A percentile compares a stretch with the other conserved stretches of the same genome.
phyloP scores from a whole-genome alignment of 1,140 invertebrate genomes.

The Magallana gigas region DNA sequence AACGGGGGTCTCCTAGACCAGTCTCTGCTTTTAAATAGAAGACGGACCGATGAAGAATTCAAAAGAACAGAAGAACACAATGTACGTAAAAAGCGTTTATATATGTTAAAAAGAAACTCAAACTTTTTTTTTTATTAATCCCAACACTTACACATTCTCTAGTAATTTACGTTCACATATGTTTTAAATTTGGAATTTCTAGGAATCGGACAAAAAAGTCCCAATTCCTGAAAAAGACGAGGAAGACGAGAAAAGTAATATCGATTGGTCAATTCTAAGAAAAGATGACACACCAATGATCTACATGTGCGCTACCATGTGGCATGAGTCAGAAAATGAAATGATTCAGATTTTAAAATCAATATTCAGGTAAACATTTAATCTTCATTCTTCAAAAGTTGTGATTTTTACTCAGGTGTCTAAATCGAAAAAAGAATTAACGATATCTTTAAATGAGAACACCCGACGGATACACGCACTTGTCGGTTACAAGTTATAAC shows the following conservation, averaged over 20 bases:
- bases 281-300: slow-evolving; percentile 72
- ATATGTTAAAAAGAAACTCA: not conserved
- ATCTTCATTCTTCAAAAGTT: too few relatives aligned
- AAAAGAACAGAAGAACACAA: slow-evolving; percentile 40
- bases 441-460: too few relatives aligned
- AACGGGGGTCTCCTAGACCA: slow-evolving; percentile 93
- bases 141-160: too few relatives aligned
- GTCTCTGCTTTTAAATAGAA: slow-evolving; percentile 95
- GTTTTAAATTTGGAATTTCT: not conserved
- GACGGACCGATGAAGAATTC: slow-evolving; percentile 86
- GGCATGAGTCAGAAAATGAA: slow-evolving; percentile 80
- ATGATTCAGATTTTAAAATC: slow-evolving; percentile 80
- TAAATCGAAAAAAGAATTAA: too few relatives aligned
- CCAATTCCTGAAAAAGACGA: slow-evolving; percentile 46
- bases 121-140: too few relatives aligned
- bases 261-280: slow-evolving; percentile 44
- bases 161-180: too few relatives aligned
- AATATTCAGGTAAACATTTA: slow-evolving; percentile 74
- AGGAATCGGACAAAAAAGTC: slow-evolving; percentile 34
- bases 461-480: too few relatives aligned
- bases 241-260: not conserved
- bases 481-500: too few relatives aligned
- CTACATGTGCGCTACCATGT: slow-evolving; percentile 81
- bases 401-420: too few relatives aligned
- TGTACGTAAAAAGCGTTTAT: not conserved